Percentiles rank a stretch among this genome's conserved stretches.
phyloP scores from a whole-genome alignment of 2,888 invertebrate genomes.

The Zaprionus obscuricornis region DNA sequence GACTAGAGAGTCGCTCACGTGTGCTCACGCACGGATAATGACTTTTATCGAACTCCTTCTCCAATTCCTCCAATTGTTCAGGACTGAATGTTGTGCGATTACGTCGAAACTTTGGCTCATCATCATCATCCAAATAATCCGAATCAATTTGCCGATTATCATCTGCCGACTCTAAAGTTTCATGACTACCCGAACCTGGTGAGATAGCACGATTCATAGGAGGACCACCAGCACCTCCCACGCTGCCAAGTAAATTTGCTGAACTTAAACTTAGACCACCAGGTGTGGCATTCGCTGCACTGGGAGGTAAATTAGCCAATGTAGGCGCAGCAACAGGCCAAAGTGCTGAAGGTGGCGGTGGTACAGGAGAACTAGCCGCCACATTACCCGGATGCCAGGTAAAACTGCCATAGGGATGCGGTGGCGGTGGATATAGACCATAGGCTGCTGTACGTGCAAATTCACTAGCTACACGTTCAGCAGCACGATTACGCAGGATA shows the following conservation, averaged over 20 bases:
- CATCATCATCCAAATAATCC: constrained; percentile 89
- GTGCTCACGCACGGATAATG: constrained; percentile 98
- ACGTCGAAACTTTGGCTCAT: constrained; percentile 95
- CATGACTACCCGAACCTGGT: constrained; percentile 84
- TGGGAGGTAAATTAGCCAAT: constrained; percentile 85
- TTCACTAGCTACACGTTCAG: constrained; percentile 97
- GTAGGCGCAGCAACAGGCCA: constrained; percentile 83
- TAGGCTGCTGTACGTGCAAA: constrained; percentile 96
- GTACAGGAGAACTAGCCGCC: constrained; percentile 55
- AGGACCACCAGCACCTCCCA: constrained; percentile 15
- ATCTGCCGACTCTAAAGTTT: constrained; percentile 82
- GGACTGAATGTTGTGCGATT: constrained; percentile 97
- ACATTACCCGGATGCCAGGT: constrained; percentile 84
- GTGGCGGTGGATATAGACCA: constrained; percentile 91
- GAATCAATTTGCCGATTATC: constrained; percentile 86
- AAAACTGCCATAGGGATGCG: constrained; percentile 86
- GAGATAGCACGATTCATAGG: constrained; percentile 80
- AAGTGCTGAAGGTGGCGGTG: constrained; percentile 68
- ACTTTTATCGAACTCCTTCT: constrained; percentile 97
- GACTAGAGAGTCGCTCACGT: constrained; percentile 94
- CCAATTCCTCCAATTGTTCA: constrained; percentile 95
- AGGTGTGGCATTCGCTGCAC: constrained; percentile 78
- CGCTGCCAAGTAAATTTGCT: constrained; percentile 52
- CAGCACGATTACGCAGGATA: constrained; percentile 96
- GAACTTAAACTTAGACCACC: constrained; percentile 50